Evolutionary conservation across 2,797 vertebrate species (phyloP).

Genomic region (Scarus forsteni): DNA sequence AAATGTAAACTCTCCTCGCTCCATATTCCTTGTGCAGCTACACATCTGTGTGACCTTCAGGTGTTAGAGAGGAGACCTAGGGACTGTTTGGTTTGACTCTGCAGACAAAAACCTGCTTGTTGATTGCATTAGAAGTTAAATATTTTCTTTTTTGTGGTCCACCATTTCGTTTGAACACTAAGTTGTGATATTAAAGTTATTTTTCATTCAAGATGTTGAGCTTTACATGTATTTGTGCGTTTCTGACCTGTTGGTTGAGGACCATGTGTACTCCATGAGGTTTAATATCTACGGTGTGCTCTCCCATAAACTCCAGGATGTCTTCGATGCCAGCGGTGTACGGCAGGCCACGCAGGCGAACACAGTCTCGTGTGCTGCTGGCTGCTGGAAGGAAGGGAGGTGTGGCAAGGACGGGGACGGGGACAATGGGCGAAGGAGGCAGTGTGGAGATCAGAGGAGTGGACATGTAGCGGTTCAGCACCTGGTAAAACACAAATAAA

Average conservation of each 20-base stretch:
- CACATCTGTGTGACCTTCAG: too few species aligned
- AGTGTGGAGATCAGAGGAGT: conserved; percentile 93
- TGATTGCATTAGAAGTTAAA: too few species aligned
- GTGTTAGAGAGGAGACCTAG: too few species aligned
- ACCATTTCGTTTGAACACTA: too few species aligned
- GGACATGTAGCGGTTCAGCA: conserved; percentile 94
- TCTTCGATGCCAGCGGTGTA: conserved; percentile 96
- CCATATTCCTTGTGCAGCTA: too few species aligned
- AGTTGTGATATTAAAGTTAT: too few species aligned
- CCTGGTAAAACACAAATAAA: conserved; percentile 74
- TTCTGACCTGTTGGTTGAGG: conserved; percentile 94
- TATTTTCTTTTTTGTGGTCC: too few species aligned
- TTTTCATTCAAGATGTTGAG: too few species aligned
- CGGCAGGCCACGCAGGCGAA: conserved; percentile 93
- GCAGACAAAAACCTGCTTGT: too few species aligned
- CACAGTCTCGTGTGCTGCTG: conserved; percentile 88
- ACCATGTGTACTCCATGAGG: conserved; percentile 98
- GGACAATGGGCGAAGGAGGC: conserved; percentile 89
- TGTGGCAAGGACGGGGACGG: conserved; percentile 85
- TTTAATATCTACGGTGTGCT: conserved; percentile 93
- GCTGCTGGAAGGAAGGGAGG: conserved; percentile 89
- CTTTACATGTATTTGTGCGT: too few species aligned
- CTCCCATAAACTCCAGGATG: conserved; percentile 95
- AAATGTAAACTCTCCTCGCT: too few species aligned
- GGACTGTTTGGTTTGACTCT: too few species aligned